A percentile compares a stretch with the other conserved stretches of the same genome.
phyloP scores from a whole-genome alignment of 2,797 vertebrate genomes.

The Monodelphis domestica region DNA sequence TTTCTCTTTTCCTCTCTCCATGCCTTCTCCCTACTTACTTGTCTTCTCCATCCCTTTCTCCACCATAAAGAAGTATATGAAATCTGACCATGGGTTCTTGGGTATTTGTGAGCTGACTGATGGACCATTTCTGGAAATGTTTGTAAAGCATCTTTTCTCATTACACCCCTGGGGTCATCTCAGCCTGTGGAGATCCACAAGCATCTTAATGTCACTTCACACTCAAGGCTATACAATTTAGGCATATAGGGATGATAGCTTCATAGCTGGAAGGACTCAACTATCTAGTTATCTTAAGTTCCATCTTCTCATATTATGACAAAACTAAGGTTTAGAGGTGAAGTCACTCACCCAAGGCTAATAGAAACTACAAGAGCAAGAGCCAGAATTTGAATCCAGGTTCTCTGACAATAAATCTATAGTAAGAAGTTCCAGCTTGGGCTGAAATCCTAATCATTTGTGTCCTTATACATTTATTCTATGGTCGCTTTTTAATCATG shows the following conservation, averaged over 20 bases:
- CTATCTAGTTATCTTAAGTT: neutral
- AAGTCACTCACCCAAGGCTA: neutral
- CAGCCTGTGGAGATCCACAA: neutral
- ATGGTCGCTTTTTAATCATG: neutral
- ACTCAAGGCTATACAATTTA: slow-evolving; percentile 24
- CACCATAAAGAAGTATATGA: neutral
- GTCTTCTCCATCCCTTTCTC: neutral
- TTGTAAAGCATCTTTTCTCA: slow-evolving; percentile 32
- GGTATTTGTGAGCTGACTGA: neutral
- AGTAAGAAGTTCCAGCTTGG: neutral
- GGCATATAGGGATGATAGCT: neutral
- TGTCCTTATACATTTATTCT: neutral
- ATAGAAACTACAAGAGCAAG: neutral
- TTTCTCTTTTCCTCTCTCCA: no score
- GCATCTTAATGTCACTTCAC: slow-evolving; percentile 25
- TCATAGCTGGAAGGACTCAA: neutral
- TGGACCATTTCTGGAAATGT: slow-evolving; percentile 36
- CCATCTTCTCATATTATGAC: neutral
- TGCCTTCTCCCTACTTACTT: neutral
- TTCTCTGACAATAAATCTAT: neutral
- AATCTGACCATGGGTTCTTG: neutral
- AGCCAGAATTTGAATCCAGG: neutral
- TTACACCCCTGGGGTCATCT: slow-evolving; percentile 43
- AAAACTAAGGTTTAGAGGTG: neutral
- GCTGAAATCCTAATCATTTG: neutral